Conservation (phyloP, 2,797 vertebrate species). For the Tapera naevia region DNA sequence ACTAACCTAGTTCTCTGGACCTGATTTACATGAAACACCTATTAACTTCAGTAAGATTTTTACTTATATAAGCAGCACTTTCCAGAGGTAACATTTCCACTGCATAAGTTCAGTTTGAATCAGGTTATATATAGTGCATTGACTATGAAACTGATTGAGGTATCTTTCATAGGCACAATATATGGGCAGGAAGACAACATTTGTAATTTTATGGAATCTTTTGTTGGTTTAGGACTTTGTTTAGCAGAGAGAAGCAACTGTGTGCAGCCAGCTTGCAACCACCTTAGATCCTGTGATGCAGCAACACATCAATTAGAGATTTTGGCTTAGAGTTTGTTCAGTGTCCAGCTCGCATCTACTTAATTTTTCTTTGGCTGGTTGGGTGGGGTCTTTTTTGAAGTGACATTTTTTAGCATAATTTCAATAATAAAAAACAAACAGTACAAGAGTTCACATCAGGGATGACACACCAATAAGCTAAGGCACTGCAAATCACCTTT, state of each 20-base stretch:
- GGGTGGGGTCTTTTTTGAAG: background rate
- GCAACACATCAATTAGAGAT: background rate
- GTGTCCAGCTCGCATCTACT: background rate
- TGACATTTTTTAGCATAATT: background rate
- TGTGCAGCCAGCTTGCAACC: background rate
- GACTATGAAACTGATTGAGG: background rate
- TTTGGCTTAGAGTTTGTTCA: background rate
- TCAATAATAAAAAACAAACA: background rate
- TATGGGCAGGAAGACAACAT: background rate
- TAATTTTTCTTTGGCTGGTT: background rate
- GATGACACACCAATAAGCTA: background rate
- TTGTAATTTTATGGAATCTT: background rate
- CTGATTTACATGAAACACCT: background rate
- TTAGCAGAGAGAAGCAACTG: background rate
- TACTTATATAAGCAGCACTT: background rate
- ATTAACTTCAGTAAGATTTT: background rate
- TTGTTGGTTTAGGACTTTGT: background rate
- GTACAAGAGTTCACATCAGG: background rate
- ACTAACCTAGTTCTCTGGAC: background rate
- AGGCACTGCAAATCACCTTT: background rate
- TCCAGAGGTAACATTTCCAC: background rate
- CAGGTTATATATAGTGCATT: background rate
- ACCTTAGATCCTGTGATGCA: background rate
- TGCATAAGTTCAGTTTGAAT: background rate
- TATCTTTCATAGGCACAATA: background rate